Conservation (phyloP, 1,140 invertebrate genomes). For the Nebria ingens region DNA sequence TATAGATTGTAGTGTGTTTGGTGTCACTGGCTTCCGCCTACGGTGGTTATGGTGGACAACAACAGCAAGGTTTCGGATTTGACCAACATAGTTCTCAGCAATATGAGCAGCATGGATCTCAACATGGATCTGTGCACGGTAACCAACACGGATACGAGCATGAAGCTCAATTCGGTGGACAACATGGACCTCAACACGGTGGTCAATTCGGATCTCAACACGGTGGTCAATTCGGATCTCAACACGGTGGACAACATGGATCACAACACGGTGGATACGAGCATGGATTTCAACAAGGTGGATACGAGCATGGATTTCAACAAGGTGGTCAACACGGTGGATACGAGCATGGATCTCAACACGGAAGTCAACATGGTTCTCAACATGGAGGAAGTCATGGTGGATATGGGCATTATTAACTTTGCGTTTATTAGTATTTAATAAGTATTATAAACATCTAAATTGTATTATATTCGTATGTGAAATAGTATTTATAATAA, state of each 20-base stretch:
- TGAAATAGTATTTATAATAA: no score
- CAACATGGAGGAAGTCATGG: not conserved
- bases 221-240: slow-evolving; percentile 4
- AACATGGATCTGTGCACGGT: not conserved
- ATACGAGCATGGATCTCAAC: slow-evolving; percentile 4
- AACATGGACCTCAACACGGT: slow-evolving; percentile 5
- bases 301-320: slow-evolving; percentile 8
- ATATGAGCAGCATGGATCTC: not conserved
- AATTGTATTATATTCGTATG: no score
- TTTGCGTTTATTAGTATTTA: no score
- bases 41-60: slow-evolving; percentile 1
- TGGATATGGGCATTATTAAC: slow-evolving; percentile 7
- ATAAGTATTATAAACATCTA: no score
- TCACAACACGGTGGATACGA: not conserved
- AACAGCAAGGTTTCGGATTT: not conserved
- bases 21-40: no score
- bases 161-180: not conserved
- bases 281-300: not conserved
- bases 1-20: no score
- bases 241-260: slow-evolving; percentile 6
- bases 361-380: slow-evolving; percentile 3
- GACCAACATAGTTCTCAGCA: not conserved
- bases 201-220: slow-evolving; percentile 11
- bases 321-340: slow-evolving; percentile 7
- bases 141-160: slow-evolving; percentile 4